Base-by-base conservation (phyloP, 2,797 vertebrate genomes). In the Siniperca obscura region DNA sequence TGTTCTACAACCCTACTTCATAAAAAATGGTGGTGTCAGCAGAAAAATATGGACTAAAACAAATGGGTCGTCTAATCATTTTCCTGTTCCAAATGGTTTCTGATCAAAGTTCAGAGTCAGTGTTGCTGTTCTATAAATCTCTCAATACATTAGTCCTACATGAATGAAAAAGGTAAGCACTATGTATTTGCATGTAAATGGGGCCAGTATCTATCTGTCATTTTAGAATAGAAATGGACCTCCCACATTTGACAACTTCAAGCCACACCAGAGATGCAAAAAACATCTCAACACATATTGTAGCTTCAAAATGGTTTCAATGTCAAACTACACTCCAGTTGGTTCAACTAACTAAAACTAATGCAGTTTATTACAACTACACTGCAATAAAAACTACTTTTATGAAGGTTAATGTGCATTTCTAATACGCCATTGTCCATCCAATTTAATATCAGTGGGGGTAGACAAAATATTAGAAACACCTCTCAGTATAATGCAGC, bases 341-440 rank as follows among this genome's bases (percentile, higher is more conserved):
- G 34, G 7, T 30, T 17, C 21, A 53, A 12, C 19, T 8, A 21
- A 1, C 8, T 52, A 21, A 53, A 34, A 25, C 25, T 4, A 17
- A 55, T 13, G 17, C 16, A 56, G 17, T 22, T 22, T 52, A 9
- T 40, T 9, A 46, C 16, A 27, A 53, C 27, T 25, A 2, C 57
- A 69, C 25, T 66, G 22, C 61, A 70, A 56, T 30, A 55, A 62
- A 56, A 76, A 50, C 25, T 36, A 50, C 3, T 16, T 56, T 82
- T 7, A 42, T 30, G 16, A 27, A 30, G 27, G 44, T 25, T 53
- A 16, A 72, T 36, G 6, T 36, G 14, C 25, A 5, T 38, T 52
- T 68, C 53, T 44, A 44, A 59, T n/a, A 65, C 2, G n/a, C 30
- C 30, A 30, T 30, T 7, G 27, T 38, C 12, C 27, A 61, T 4